phyloP scores from a whole-genome alignment of 2,113 vertebrate genomes.

The Cettia cetti region DNA sequence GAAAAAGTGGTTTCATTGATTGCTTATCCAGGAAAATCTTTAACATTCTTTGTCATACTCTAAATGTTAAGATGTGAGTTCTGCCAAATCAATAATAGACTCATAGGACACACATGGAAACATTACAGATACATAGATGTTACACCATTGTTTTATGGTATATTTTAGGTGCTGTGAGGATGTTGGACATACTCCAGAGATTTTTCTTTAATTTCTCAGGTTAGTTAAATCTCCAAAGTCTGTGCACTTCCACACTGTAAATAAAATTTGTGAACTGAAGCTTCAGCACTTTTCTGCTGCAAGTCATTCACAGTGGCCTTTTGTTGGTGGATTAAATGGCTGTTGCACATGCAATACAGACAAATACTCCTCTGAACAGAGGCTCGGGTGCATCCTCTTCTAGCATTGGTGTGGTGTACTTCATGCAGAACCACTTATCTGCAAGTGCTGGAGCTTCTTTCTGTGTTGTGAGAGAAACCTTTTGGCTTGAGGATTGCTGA shows the following conservation, averaged over 20 bases:
- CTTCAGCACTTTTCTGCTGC: not conserved
- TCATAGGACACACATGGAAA: not conserved
- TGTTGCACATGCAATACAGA: not conserved
- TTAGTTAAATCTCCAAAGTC: not conserved
- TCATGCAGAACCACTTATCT: not conserved
- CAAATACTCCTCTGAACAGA: not conserved
- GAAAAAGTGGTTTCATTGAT: not conserved
- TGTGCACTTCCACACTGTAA: not conserved
- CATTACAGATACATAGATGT: not conserved
- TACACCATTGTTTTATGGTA: not conserved
- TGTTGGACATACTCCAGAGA: not conserved
- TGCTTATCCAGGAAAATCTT: not conserved
- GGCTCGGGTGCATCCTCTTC: not conserved
- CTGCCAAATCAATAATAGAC: not conserved
- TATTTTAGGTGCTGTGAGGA: not conserved
- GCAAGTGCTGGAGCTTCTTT: not conserved
- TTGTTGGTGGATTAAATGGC: conserved; percentile 3
- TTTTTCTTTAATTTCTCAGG: not conserved
- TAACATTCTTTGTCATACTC: not conserved
- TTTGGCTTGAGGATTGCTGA: not conserved
- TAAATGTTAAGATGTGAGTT: not conserved
- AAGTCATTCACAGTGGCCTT: not conserved
- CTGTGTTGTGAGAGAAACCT: not conserved
- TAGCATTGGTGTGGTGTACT: not conserved
- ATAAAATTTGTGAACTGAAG: not conserved